Base-by-base conservation (phyloP, 2,797 vertebrate genomes). In the Aplochiton taeniatus region DNA sequence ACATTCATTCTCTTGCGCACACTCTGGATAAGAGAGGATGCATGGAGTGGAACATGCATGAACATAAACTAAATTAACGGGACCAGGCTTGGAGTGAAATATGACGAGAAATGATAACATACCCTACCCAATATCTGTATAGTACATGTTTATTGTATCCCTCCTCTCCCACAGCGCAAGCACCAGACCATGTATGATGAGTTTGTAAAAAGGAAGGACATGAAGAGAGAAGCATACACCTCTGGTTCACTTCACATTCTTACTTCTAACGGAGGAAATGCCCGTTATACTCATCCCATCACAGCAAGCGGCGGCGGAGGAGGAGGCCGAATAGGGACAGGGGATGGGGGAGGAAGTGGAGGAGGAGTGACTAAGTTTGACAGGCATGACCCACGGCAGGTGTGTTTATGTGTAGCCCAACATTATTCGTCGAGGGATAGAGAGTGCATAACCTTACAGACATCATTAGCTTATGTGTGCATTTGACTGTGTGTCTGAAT, bases 171-270 rank as follows among this genome's bases (percentile, higher is more conserved):
- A 11, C 78, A 94, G 93, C 83, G 93, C 12, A 94, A 94, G 69
- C 93, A 94, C 84, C 93, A 92, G 70, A 85, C 90, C 8, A 93
- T 93, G 91, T 94, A 94, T 63, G 90, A 93, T 85, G 92, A 94
- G 87, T 94, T 94, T 90, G 90, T 94, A 73, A 92, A 93, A 78
- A 92, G 91, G 80, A 94, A 94, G 80, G 93, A 94, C 64, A 89
- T 94, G 83, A 94, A 94, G 83, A 85, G 92, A 84, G 93, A 94
- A 80, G 90, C 90, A 1, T 92, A 89, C 76, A 84, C 88, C 67
- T 89, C 90, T 4, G 81, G 76, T 18, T 81, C 89, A 8, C 69
- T 91, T 70, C 90, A 92, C 72, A 84, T 69, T 58, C 86, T 89
- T 70, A 66, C 83, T 43, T 66, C 79, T 69, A 90, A 88, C 48